These are phyloP conservation scores for Andrena dorsata DNA, from an alignment of 2,888 invertebrate genomes.

Conservation along the genomic window DNA sequence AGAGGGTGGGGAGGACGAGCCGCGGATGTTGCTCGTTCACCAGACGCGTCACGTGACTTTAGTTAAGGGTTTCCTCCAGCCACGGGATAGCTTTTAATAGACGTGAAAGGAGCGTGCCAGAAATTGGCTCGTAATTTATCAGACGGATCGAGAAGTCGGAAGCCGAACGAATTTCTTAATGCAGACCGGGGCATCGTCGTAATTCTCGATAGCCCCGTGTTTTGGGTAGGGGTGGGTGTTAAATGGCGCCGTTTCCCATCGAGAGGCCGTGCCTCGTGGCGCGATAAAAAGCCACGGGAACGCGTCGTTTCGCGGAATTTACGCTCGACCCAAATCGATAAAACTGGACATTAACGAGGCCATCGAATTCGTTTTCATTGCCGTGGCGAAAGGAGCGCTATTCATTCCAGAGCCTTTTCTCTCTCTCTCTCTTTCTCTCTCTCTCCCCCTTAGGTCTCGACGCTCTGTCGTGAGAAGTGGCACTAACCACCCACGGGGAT, in stretches of 20 bases:
- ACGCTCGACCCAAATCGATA: slow-evolving; percentile 78
- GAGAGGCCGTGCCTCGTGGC: slow-evolving; percentile 8
- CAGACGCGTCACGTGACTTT: background rate
- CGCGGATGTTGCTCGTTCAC: background rate
- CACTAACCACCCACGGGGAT: slow-evolving; percentile 54
- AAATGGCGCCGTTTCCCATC: slow-evolving; percentile 50
- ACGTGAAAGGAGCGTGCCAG: slow-evolving; percentile 41
- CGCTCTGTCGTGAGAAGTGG: slow-evolving; percentile 58
- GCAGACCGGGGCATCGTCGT: slow-evolving; percentile 55
- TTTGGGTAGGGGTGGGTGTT: slow-evolving; percentile 53
- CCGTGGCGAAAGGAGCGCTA: slow-evolving; percentile 75
- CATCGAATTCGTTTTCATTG: slow-evolving; percentile 79
- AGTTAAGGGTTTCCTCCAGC: background rate
- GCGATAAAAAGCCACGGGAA: slow-evolving; percentile 35
- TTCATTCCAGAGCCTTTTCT: slow-evolving; percentile 26
- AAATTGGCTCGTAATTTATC: slow-evolving; percentile 67
- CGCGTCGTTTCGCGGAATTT: slow-evolving; percentile 64
- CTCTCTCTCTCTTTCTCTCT: background rate
- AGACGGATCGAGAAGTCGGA: slow-evolving; percentile 48
- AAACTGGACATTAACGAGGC: slow-evolving; percentile 82
- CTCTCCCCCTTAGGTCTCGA: background rate
- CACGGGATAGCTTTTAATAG: background rate
- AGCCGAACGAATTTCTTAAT: slow-evolving; percentile 71
- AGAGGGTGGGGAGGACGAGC: background rate
- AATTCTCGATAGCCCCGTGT: slow-evolving; percentile 62